Evolutionary conservation across 2,113 vertebrate genomes (phyloP), one percentile per base, ranked within the genome.

Genomic region (Epinephelus fuscoguttatus): DNA sequence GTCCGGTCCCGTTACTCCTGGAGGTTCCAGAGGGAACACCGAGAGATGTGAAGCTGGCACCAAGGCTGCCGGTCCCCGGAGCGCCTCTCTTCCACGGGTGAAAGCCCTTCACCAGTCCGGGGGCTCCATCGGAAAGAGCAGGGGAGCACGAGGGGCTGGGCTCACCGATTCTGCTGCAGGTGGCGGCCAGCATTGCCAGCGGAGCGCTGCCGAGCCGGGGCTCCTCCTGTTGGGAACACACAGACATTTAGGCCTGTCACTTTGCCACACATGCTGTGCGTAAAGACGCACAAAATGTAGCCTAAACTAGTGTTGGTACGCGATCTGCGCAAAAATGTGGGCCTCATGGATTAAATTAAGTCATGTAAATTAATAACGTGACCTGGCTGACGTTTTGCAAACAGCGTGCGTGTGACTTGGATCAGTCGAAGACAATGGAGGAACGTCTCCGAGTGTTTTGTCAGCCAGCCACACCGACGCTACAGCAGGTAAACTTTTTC

Each of bases 101-200:
- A 82, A 98, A 98, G 30, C 97, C 97, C 91, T 97, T 98, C 37
- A 94, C 93, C 88, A 96, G 96, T 49, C 96, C 96, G 27, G 95
- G 92, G 37, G 95, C 90, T 85, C 95, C 96, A 89, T 98, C 97
- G 72, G 97, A 96, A 11, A 97, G 95, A 17, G 77, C 86, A 30
- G 96, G 94, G 60, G 97, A 96, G 85, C 96, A 96, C 30, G 97
- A 97, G 11, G 97, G 95, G 89, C 95, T 96, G 85, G 96, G 94
- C 79, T 97, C 97, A 56, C 98, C 97, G 92, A 99, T 98, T 90
- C 98, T 96, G 89, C 97, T 98, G 93, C 98, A 99, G 93, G 98
- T 98, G 92, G 97, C 98, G 50, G 97, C 98, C 77, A 98, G 93
- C 98, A 99, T 98, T 92, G 97, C 98, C 92, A 99, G 90, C 74